A percentile compares a stretch with the other conserved stretches of the same genome.
Evolutionary conservation across 2,888 invertebrate genomes (phyloP).

Genomic region (Nebria salina): DNA sequence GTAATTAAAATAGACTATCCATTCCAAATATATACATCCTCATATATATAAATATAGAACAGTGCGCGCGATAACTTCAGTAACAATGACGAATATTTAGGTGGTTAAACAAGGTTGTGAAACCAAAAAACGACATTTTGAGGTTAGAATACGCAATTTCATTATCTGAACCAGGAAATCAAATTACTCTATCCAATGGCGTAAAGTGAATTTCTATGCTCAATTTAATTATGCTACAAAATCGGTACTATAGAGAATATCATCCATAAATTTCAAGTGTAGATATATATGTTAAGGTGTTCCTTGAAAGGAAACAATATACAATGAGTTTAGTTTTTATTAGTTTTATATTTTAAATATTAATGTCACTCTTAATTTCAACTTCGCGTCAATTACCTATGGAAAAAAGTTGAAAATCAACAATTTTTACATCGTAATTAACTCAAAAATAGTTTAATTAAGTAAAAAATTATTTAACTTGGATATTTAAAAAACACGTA

Average conservation of each 20-base stretch:
- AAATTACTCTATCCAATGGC: neutral
- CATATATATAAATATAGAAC: neutral
- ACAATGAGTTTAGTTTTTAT: no score
- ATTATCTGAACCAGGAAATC: slow-evolving; percentile 1
- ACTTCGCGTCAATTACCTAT: no score
- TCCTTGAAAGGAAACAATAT: no score
- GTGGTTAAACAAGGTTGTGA: neutral
- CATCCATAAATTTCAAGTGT: neutral
- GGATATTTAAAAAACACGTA: no score
- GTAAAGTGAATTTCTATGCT: neutral
- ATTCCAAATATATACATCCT: neutral
- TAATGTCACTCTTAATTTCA: no score
- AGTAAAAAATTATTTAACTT: no score
- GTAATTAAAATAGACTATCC: no score
- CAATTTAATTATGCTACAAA: neutral
- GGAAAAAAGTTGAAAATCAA: no score
- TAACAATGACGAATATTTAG: neutral
- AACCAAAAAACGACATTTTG: neutral
- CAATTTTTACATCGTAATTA: no score
- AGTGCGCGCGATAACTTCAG: neutral
- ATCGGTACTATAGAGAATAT: neutral
- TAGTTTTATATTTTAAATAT: no score
- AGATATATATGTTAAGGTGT: neutral
- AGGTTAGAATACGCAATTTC: neutral
- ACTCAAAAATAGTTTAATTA: no score